A percentile compares a stretch with the other conserved stretches of the same genome.
phyloP scores from a whole-genome alignment of 2,888 invertebrate genomes.

The Heliconius aoede region DNA sequence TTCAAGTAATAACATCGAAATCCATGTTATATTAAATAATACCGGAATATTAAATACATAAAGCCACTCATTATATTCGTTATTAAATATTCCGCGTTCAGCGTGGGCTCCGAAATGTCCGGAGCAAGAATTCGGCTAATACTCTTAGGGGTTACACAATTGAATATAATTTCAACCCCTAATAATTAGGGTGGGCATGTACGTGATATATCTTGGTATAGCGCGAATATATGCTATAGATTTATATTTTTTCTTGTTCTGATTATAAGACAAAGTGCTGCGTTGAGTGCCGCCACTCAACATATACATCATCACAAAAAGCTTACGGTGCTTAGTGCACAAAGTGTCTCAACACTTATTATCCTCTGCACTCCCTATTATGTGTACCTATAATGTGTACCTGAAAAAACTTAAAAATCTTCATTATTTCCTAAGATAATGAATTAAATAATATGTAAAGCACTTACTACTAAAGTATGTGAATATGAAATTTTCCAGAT shows the following conservation, averaged over 20 bases:
- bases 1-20: conserved; percentile 5
- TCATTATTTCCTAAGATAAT: neutral
- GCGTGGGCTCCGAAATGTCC: conserved; percentile 36
- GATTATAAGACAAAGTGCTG: no score
- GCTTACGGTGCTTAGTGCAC: no score
- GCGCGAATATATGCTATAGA: neutral
- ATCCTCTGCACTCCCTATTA: no score
- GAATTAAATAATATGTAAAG: neutral
- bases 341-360: no score
- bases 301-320: no score
- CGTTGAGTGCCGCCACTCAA: no score
- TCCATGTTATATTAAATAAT: conserved; percentile 12
- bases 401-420: neutral
- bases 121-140: conserved; percentile 39
- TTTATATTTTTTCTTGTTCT: neutral
- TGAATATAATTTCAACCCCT: conserved; percentile 36
- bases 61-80: conserved; percentile 30
- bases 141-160: conserved; percentile 33
- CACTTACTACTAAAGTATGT: neutral
- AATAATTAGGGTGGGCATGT: conserved; percentile 16
- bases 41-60: conserved; percentile 30
- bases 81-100: conserved; percentile 38
- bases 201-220: conserved; percentile 4
- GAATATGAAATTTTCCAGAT: conserved; percentile 6
- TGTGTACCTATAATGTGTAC: neutral